phyloP scores from a whole-genome alignment of 2,888 invertebrate species.

The Beris chalybata region DNA sequence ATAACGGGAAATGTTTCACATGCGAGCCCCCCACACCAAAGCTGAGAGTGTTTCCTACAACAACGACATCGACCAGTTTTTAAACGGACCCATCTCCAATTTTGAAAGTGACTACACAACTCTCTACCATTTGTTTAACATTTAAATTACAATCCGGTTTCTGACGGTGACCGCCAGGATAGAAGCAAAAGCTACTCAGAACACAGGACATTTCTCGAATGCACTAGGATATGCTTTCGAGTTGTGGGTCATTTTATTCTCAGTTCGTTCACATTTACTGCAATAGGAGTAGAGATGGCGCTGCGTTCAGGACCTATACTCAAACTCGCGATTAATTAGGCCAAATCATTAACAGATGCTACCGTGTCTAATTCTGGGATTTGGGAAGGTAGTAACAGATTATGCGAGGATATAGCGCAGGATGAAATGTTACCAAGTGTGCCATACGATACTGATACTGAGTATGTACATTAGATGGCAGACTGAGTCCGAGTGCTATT shows the following conservation, averaged over 20 bases:
- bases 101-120: slow-evolving; percentile 23
- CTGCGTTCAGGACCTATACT: background rate
- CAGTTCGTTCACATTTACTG: background rate
- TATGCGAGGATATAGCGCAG: background rate
- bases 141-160: slow-evolving; percentile 34
- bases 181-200: background rate
- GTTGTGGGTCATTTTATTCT: slow-evolving; percentile 21
- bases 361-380: slow-evolving; percentile 34
- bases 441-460: background rate
- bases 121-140: slow-evolving; percentile 37
- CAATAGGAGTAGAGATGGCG: background rate
- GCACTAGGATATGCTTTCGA: background rate
- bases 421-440: slow-evolving; percentile 11
- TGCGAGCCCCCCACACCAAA: too few relatives aligned
- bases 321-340: slow-evolving; percentile 54
- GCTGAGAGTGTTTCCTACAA: too few relatives aligned
- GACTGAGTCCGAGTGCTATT: slow-evolving; percentile 15
- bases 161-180: slow-evolving; percentile 4
- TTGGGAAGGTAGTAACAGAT: slow-evolving; percentile 10
- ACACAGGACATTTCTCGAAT: background rate
- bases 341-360: slow-evolving; percentile 59
- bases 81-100: too few relatives aligned
- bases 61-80: too few relatives aligned
- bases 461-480: slow-evolving; percentile 12
- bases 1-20: too few relatives aligned